Evolutionary conservation across 2,113 vertebrate species (phyloP), one percentile per base, ranked within the genome.

Genomic region (Clupea harengus): DNA sequence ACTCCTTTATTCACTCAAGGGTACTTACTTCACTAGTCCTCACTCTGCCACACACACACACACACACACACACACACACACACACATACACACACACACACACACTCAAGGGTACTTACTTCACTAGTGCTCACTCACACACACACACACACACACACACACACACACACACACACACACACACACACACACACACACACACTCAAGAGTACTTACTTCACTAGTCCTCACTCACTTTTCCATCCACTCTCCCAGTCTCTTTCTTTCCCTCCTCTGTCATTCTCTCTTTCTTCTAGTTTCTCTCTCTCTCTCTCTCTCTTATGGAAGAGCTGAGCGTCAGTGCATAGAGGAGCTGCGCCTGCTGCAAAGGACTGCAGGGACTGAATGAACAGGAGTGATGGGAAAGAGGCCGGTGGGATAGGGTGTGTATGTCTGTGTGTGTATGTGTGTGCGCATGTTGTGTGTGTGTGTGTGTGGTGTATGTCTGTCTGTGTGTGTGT

Each of bases 341-440:
- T 22, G 54, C 20, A 60, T 20, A 67, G 64, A 67, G 64, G 64
- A 67, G 64, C 64, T 67, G 64, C 64, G n/a, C 25, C 64, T 8
- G 9, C 1, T 25, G 11, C 64, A 67, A 67, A 67, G 7, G 64
- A 67, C 64, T 67, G 64, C 64, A 28, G 64, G 64, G 64, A 67
- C 64, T 28, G 9, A 25, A 67, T 67, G 25, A 25, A 67, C 64
- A 67, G 64, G 64, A 67, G 64, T 67, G 64, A 67, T 60, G 54
- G 18, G 54, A 60, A 60, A 60, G 52, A 60, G 18, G 54, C 45
- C 44, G 54, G 50, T 60, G 52, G 32, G 39, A 6, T 22, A 44
- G 82, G 47, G 32, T 32, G 50, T 60, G 83, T 49, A 84, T 78
- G 85, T n/a, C 87, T 32, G 64, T 72, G 64, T 67, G 60, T 67